phyloP scores from a whole-genome alignment of 2,888 invertebrate species.

The Drosophila anomelani region DNA sequence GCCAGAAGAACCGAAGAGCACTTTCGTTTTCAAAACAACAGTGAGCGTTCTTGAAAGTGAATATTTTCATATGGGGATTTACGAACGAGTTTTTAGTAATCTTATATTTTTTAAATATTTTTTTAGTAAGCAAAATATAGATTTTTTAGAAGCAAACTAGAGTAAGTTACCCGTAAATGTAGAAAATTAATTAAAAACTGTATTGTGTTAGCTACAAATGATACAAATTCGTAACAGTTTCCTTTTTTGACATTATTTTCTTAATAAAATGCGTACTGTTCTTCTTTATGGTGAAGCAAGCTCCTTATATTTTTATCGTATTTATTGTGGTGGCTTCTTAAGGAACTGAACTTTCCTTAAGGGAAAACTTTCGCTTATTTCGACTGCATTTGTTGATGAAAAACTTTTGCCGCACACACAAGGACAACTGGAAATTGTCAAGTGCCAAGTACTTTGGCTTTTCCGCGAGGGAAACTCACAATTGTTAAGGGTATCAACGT shows the following conservation, averaged over 20 bases:
- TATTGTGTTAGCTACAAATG: not conserved
- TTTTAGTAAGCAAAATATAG: not conserved
- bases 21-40: slow-evolving; percentile 2
- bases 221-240: not conserved
- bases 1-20: slow-evolving; percentile 1
- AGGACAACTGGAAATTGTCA: slow-evolving; percentile 24
- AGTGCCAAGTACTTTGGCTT: slow-evolving; percentile 33
- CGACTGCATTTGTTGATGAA: slow-evolving; percentile 40
- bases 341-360: slow-evolving; percentile 21
- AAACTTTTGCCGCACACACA: slow-evolving; percentile 23
- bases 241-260: not conserved
- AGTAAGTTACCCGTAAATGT: no score
- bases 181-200: not conserved
- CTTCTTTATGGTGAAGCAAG: not conserved
- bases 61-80: not conserved
- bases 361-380: slow-evolving; percentile 21
- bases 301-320: not conserved
- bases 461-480: slow-evolving; percentile 7
- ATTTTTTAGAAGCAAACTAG: not conserved
- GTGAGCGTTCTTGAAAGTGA: not conserved
- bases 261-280: no score
- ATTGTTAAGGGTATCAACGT: slow-evolving; percentile 19
- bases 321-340: slow-evolving; percentile 14
- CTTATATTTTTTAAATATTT: not conserved
- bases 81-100: not conserved